Evolutionary conservation across 2,888 invertebrate species (phyloP).

Genomic region (Eupithecia subumbrata): DNA sequence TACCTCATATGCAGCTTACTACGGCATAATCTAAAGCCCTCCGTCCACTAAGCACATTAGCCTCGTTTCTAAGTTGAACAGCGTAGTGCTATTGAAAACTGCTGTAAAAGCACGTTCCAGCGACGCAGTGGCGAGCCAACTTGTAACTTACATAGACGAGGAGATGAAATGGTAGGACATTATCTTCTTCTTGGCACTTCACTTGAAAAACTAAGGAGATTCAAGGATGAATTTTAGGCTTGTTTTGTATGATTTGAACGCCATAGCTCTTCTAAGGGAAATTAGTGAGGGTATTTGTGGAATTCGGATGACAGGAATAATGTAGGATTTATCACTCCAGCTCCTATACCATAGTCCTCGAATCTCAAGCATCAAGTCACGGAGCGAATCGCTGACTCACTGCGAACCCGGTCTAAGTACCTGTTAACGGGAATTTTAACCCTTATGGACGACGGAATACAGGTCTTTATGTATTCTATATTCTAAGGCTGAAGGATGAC

Average conservation of each 20-base stretch:
- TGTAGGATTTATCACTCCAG: not conserved
- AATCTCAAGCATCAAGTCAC: constrained; percentile 29
- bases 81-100: constrained; percentile 41
- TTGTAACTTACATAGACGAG: constrained; percentile 41
- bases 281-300: not conserved
- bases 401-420: constrained; percentile 26
- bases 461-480: not conserved
- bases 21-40: constrained; percentile 18
- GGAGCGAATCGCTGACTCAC: constrained; percentile 33
- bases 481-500: not conserved
- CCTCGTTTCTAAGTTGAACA: constrained; percentile 26
- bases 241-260: not conserved
- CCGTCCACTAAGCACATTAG: constrained; percentile 20
- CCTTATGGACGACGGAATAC: not conserved
- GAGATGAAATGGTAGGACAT: constrained; percentile 1
- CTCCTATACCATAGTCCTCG: constrained; percentile 17
- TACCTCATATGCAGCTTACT: not conserved
- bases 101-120: constrained; percentile 40
- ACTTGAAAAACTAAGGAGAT: not conserved
- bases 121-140: constrained; percentile 40
- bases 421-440: constrained; percentile 24
- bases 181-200: not conserved
- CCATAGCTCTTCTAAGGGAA: not conserved
- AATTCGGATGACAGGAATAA: not conserved
- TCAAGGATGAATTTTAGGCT: not conserved